These are phyloP conservation scores for Drosophila mettleri DNA, from an alignment of 2,888 invertebrate genomes.

Conservation along the genomic window DNA sequence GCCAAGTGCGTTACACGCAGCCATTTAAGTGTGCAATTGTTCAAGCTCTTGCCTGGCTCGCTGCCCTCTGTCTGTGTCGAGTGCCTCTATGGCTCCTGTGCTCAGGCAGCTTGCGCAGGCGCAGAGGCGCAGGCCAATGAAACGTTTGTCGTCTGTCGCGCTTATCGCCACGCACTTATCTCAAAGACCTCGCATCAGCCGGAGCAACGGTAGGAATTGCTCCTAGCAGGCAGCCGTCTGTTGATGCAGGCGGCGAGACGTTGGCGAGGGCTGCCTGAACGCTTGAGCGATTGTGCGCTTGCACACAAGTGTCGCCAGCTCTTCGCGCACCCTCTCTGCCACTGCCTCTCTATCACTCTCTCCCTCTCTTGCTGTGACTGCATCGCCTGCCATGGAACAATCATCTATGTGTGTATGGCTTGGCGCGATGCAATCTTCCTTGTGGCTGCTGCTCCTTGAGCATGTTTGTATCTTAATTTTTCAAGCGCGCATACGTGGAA, in stretches of 20 bases:
- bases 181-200: conserved; percentile 41
- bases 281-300: conserved; percentile 59
- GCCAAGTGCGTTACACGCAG: conserved; percentile 60
- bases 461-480: conserved; percentile 80
- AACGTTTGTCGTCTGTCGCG: conserved; percentile 67
- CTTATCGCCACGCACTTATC: conserved; percentile 80
- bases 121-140: conserved; percentile 62
- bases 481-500: conserved; percentile 78
- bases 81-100: conserved; percentile 27
- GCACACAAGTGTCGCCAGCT: conserved; percentile 65
- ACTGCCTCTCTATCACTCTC: not conserved
- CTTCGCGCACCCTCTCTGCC: not conserved
- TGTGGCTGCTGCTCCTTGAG: conserved; percentile 62
- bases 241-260: conserved; percentile 6
- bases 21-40: conserved; percentile 77
- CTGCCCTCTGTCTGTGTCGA: not conserved
- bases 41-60: conserved; percentile 54
- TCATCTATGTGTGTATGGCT: conserved; percentile 43
- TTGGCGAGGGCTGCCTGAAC: conserved; percentile 40
- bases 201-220: conserved; percentile 19
- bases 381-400: conserved; percentile 45
- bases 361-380: conserved; percentile 16
- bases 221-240: conserved; percentile 1
- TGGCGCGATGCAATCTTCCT: conserved; percentile 66
- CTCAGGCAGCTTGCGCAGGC: conserved; percentile 59